These are phyloP conservation scores for Melanogrammus aeglefinus DNA, from an alignment of 2,797 vertebrate genomes.

Conservation along the genomic window DNA sequence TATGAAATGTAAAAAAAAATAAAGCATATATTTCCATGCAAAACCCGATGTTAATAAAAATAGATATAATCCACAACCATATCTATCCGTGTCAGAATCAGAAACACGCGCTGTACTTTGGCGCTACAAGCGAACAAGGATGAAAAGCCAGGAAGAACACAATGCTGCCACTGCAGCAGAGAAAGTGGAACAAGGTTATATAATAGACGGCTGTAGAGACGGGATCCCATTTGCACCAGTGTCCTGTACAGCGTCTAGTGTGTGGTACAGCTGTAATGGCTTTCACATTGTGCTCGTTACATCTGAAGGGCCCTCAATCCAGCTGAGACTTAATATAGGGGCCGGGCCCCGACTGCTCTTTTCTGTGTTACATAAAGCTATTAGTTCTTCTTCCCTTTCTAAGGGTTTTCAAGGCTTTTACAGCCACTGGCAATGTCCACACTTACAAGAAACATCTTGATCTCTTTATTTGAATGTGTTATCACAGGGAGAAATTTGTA, in stretches of 20 bases:
- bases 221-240: conserved; percentile 22
- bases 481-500: no score
- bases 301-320: conserved; percentile 13
- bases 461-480: no score
- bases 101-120: neutral
- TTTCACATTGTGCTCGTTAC: neutral
- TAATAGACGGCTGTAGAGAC: conserved; percentile 28
- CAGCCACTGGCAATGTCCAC: conserved; percentile 47
- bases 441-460: conserved; percentile 30
- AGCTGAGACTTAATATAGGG: conserved; percentile 31
- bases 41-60: neutral
- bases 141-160: neutral
- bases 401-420: conserved; percentile 30
- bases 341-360: conserved; percentile 28
- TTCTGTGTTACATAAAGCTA: conserved; percentile 58
- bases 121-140: no score
- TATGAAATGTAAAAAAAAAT: neutral
- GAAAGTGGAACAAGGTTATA: conserved; percentile 16
- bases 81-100: neutral
- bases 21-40: neutral
- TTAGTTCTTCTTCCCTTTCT: conserved; percentile 36
- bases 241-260: neutral
- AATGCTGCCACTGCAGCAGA: neutral
- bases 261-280: conserved; percentile 12
- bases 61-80: neutral